Evolutionary conservation across 2,113 vertebrate species (phyloP).

Genomic region (Galeopterus variegatus): DNA sequence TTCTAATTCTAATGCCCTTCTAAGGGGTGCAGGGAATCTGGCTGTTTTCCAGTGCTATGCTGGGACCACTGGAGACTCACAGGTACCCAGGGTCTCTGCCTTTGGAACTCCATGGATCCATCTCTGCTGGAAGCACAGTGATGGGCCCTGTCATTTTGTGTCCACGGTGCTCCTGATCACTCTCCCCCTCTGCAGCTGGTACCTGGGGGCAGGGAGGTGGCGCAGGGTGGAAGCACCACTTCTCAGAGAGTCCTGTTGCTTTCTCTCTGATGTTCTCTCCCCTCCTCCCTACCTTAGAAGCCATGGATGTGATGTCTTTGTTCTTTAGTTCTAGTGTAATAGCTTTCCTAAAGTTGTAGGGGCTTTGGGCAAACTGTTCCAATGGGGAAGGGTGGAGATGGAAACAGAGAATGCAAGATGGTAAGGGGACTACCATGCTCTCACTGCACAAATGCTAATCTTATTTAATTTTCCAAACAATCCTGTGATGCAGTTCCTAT

Average conservation of each 20-base stretch:
- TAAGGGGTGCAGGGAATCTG: rapidly evolving
- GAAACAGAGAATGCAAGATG: background rate
- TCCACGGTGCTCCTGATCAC: background rate
- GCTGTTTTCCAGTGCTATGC: background rate
- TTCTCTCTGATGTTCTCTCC: background rate
- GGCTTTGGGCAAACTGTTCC: background rate
- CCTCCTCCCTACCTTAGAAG: background rate
- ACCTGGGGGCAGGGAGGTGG: rapidly evolving
- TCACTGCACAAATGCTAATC: background rate
- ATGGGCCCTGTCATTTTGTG: background rate
- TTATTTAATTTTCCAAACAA: background rate
- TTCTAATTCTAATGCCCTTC: background rate
- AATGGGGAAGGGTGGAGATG: background rate
- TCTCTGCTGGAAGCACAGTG: background rate
- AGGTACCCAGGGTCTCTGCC: background rate
- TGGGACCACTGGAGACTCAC: background rate
- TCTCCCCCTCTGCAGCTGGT: background rate
- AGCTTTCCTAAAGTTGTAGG: background rate
- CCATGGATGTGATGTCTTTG: constrained; percentile 12
- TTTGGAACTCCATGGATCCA: background rate
- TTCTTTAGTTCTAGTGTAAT: background rate
- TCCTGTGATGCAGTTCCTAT: background rate
- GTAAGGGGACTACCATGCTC: background rate
- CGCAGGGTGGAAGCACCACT: background rate
- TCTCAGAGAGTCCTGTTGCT: background rate